A percentile compares a stretch with the other conserved stretches of the same genome.
These are phyloP conservation scores for Triplophysa tibetana DNA, from an alignment of 2,113 vertebrate genomes.

Conservation along the genomic window DNA sequence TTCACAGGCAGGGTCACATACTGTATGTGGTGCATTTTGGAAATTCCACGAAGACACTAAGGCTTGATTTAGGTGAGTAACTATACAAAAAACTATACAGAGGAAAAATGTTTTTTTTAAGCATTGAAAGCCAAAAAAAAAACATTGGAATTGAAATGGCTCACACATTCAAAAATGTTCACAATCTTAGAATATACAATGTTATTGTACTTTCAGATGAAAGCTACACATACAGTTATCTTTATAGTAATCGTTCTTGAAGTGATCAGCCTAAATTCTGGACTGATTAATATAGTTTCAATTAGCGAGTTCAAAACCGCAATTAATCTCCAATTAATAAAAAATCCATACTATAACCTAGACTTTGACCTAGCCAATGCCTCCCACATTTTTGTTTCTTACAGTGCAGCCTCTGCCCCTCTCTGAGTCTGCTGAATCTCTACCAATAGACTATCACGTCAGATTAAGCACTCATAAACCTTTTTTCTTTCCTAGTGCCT, in stretches of 20 bases:
- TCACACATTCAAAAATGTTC: no score
- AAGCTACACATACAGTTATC: no score
- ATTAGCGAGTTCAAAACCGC: constrained; percentile 29
- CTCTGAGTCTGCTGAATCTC: constrained; percentile 10
- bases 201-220: no score
- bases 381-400: background rate
- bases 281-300: background rate
- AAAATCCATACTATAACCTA: constrained; percentile 25
- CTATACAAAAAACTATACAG: no score
- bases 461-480: constrained; percentile 54
- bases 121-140: no score
- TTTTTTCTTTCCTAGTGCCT: constrained; percentile 46
- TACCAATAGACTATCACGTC: constrained; percentile 40
- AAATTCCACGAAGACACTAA: no score
- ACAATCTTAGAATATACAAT: no score
- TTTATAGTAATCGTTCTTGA: background rate
- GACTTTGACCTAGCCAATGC: background rate
- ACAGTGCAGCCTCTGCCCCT: background rate
- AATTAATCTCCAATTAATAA: constrained; percentile 29
- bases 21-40: no score
- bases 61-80: no score
- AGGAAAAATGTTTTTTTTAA: no score
- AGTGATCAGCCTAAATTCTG: background rate
- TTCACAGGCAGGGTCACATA: no score
- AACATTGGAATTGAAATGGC: no score